A percentile compares a stretch with the other conserved stretches of the same genome.
Evolutionary conservation across 37 sponge, comb jelly and placozoan species (phyloP).

Genomic region (Spongia lamella): DNA sequence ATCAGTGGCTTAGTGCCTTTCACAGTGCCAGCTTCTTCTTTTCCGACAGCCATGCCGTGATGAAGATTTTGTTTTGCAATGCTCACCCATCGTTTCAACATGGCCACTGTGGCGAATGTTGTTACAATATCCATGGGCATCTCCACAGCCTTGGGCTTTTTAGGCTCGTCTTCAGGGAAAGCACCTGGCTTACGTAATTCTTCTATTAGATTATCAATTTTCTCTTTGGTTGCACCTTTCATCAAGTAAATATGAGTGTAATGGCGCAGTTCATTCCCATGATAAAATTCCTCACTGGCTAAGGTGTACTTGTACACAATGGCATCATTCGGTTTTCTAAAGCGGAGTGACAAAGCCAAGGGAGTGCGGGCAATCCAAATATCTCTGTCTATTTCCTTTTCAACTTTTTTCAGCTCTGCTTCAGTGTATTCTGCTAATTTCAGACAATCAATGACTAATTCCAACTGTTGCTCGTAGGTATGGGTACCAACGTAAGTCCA

Average conservation of each 20-base stretch:
- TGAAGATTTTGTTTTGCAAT: too few relatives aligned
- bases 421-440: slow-evolving; percentile 3
- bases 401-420: neutral
- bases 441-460: neutral
- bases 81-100: too few relatives aligned
- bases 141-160: too few relatives aligned
- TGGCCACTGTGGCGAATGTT: too few relatives aligned
- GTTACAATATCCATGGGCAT: too few relatives aligned
- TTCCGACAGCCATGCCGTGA: too few relatives aligned
- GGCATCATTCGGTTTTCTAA: slow-evolving; percentile 1
- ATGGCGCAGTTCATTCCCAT: neutral
- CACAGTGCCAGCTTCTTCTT: too few relatives aligned
- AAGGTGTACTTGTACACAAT: neutral
- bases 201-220: neutral
- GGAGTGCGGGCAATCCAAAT: slow-evolving; percentile 12
- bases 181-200: neutral
- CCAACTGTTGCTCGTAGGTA: slow-evolving; percentile 13
- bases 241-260: slow-evolving; percentile 15
- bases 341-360: neutral
- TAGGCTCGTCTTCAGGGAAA: neutral
- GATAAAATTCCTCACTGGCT: neutral
- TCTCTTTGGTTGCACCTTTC: neutral
- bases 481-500: slow-evolving; percentile 18
- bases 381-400: slow-evolving; percentile 9
- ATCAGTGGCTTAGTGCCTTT: too few relatives aligned